Evolutionary conservation across 2,888 invertebrate species (phyloP).

Genomic region (Idaea aversata): DNA sequence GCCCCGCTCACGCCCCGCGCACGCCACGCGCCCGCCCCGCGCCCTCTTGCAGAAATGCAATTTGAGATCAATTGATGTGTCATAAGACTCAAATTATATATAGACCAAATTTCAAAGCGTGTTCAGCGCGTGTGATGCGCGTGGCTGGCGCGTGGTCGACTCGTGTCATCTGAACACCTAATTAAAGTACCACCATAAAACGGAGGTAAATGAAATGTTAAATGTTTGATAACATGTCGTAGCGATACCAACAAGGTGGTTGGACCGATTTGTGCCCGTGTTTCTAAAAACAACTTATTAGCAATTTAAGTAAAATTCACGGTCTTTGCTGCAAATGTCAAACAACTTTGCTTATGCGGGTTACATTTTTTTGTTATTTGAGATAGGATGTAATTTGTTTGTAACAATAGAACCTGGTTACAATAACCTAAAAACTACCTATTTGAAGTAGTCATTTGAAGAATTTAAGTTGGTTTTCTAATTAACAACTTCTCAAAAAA

Average conservation of each 20-base stretch:
- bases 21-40: too few relatives aligned
- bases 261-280: not conserved
- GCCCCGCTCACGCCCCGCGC: too few relatives aligned
- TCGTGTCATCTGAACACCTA: too few relatives aligned
- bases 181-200: not conserved
- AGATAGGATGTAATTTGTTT: not conserved
- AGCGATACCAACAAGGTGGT: not conserved
- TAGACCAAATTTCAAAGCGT: too few relatives aligned
- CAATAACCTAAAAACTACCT: not conserved
- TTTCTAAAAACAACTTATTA: slow-evolving; percentile 6
- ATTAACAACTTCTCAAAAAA: too few relatives aligned
- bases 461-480: too few relatives aligned
- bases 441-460: not conserved
- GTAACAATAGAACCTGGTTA: not conserved
- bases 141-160: too few relatives aligned
- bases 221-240: not conserved
- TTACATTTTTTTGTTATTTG: slow-evolving; percentile 23
- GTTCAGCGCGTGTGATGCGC: too few relatives aligned
- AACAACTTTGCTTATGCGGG: slow-evolving; percentile 59
- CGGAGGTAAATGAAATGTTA: not conserved
- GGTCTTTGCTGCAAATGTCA: slow-evolving; percentile 47
- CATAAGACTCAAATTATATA: too few relatives aligned
- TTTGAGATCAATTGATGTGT: too few relatives aligned
- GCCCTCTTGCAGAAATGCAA: too few relatives aligned
- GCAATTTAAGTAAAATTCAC: slow-evolving; percentile 25